Base-by-base conservation (phyloP, 2,113 vertebrate genomes). In the Felis catus region DNA sequence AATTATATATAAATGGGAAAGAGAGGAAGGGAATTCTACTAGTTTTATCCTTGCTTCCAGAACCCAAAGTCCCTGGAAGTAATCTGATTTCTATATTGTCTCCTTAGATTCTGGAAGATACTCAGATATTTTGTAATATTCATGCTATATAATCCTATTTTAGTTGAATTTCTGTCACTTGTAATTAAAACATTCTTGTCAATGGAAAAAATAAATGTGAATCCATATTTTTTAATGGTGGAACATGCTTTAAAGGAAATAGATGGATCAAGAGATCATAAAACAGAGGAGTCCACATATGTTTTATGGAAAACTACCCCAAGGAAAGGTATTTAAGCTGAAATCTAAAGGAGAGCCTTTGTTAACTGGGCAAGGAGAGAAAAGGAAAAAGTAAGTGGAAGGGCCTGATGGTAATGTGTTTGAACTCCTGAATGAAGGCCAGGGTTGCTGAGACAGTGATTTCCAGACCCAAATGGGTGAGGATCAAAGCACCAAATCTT, bases 91-190 rank as follows among this genome's bases (percentile, higher is more conserved):
- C 39, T 92, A 13, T 51, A 31, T n/a, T 78, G 4, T 11, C 16
- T 96, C 10, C 45, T 86, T 51, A n/a, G 14, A n/a, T 41, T 80
- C 58, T 91, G 11, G 36, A 16, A 82, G 21, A 68, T 29, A 18
- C 19, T 29, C 3, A 70, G 29, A 29, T 80, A 88, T 48, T 93
- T 10, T 84, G 5, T 41, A 94, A 39, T 85, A 58, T 70, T 94
- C 25, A 85, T 25, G 65, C 1, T 11, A 1, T 68, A 61, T 66
- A 36, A 81, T 85, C 23, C 51, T 29, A 70, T 71, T 87, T 89
- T 63, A 73, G 81, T 85, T 74, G 39, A 3, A 79, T 41, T 94
- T 97, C 18, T 92, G 21, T 86, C 51, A 91, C 13, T 73, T 96
- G 39, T 4, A 55, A 94, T 70, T 89, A 41, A 76, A 92, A 15